Evolutionary conservation across 2,888 invertebrate genomes (phyloP).

Genomic region (Archaeoteleia sp.): DNA sequence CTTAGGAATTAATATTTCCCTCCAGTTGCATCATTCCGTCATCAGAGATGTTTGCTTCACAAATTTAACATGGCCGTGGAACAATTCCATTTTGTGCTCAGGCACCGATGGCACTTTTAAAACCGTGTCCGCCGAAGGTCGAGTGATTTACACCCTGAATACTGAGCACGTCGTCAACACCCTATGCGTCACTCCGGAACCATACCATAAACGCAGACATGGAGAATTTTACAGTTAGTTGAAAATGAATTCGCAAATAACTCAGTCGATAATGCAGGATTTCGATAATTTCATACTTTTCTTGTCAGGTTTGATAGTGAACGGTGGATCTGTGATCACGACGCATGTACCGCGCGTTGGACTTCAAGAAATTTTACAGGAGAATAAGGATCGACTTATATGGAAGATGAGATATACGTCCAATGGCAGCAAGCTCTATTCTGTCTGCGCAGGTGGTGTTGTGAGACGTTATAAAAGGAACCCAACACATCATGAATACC

Average conservation of each 20-base stretch:
- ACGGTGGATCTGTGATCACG: slow-evolving; percentile 74
- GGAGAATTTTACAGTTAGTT: slow-evolving; percentile 75
- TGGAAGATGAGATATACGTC: slow-evolving; percentile 76
- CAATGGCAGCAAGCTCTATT: slow-evolving; percentile 74
- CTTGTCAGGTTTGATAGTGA: slow-evolving; percentile 72
- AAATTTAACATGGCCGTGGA: slow-evolving; percentile 76
- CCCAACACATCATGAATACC: slow-evolving; percentile 74
- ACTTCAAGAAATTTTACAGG: slow-evolving; percentile 72
- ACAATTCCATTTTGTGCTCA: slow-evolving; percentile 72
- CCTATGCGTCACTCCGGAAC: slow-evolving; percentile 75
- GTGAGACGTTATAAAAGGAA: slow-evolving; percentile 74
- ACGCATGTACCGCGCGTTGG: slow-evolving; percentile 75
- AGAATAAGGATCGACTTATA: slow-evolving; percentile 71
- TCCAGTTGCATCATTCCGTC: slow-evolving; percentile 72
- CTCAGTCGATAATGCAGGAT: too few relatives aligned
- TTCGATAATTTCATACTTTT: too few relatives aligned
- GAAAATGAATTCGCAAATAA: too few relatives aligned
- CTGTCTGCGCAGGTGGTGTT: slow-evolving; percentile 74
- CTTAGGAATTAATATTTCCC: slow-evolving; percentile 4
- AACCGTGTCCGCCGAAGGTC: slow-evolving; percentile 74
- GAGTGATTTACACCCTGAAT: slow-evolving; percentile 73
- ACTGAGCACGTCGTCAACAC: slow-evolving; percentile 74
- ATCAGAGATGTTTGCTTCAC: slow-evolving; percentile 75
- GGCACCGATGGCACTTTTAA: slow-evolving; percentile 74
- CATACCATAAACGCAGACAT: slow-evolving; percentile 68